Conservation (phyloP, 2,888 invertebrate genomes). For the Pharmacophagus antenor region DNA sequence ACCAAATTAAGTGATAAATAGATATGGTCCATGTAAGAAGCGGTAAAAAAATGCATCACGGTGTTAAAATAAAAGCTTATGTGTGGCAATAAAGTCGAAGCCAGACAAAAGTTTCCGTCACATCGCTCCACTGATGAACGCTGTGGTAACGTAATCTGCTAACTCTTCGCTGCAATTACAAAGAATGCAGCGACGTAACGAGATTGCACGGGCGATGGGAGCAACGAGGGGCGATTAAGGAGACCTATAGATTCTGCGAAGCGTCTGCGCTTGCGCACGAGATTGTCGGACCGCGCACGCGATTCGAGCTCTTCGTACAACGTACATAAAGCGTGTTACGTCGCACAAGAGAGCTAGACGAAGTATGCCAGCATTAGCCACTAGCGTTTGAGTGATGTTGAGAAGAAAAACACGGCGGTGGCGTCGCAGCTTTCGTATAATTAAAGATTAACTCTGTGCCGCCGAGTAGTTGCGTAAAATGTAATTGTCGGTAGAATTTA, state of each 20-base stretch:
- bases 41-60: no score
- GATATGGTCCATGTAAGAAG: no score
- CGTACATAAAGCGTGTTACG: constrained; percentile 15
- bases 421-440: constrained; percentile 37
- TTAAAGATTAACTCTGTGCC: constrained; percentile 37
- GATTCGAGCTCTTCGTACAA: constrained; percentile 1
- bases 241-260: constrained; percentile 42
- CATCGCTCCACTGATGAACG: constrained; percentile 3
- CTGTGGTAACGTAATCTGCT: constrained; percentile 17
- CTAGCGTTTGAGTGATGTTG: constrained; percentile 36
- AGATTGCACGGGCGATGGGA: constrained; percentile 41
- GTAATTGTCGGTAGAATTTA: constrained; percentile 32
- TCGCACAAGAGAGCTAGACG: not conserved
- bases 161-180: constrained; percentile 32
- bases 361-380: constrained; percentile 32
- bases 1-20: no score
- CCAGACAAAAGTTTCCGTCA: constrained; percentile 7
- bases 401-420: constrained; percentile 34
- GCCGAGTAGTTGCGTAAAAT: constrained; percentile 33
- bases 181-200: constrained; percentile 41
- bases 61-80: no score
- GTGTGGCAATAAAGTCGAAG: not conserved
- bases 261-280: constrained; percentile 33
- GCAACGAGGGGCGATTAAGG: constrained; percentile 41
- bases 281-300: not conserved